phyloP scores from a whole-genome alignment of 2,113 vertebrate genomes.

The Hystrix cristata region DNA sequence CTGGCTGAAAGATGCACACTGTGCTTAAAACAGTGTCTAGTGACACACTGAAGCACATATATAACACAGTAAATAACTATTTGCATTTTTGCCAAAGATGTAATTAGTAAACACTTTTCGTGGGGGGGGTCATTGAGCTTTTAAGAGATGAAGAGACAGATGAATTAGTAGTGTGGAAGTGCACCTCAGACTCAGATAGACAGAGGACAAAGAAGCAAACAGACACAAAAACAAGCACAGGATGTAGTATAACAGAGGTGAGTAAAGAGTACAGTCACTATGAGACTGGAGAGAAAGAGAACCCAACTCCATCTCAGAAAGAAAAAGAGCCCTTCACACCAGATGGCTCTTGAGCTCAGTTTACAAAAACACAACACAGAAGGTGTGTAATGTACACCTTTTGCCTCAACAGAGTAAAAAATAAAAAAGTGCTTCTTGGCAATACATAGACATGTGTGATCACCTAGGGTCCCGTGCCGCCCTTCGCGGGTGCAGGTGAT shows the following conservation, averaged over 20 bases:
- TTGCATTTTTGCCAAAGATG: constrained; percentile 22
- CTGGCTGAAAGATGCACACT: not conserved
- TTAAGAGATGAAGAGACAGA: not conserved
- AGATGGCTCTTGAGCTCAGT: not conserved
- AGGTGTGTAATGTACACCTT: not conserved
- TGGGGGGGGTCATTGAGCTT: not conserved
- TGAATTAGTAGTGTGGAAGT: not conserved
- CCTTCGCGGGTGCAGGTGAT: not conserved
- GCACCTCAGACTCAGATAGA: not conserved
- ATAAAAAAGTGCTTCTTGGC: not conserved
- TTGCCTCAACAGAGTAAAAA: not conserved
- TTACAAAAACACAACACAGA: not conserved
- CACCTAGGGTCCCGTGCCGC: too few relatives aligned
- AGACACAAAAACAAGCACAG: not conserved
- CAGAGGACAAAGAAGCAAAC: not conserved
- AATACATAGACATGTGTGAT: too few relatives aligned
- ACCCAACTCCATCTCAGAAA: not conserved
- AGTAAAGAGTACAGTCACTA: not conserved
- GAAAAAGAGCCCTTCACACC: not conserved
- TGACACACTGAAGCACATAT: not conserved
- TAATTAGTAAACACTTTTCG: not conserved
- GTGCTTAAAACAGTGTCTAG: not conserved
- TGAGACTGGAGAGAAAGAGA: not conserved
- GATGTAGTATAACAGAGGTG: not conserved
- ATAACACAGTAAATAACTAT: not conserved